Conservation (phyloP, 1,140 invertebrate species). For the Cepaea nemoralis region DNA sequence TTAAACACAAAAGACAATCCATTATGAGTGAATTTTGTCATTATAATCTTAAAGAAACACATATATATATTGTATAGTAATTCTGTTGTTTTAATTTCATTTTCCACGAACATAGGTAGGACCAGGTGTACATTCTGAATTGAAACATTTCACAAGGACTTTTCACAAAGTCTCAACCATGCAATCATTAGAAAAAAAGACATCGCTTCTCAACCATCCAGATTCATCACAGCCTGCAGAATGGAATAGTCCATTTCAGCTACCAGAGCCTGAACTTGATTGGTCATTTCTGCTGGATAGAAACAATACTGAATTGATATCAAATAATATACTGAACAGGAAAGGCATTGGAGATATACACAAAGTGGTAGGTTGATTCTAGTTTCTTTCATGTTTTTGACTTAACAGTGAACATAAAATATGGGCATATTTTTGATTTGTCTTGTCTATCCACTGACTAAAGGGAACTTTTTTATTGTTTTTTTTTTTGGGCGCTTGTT, state of each 20-base stretch:
- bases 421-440: too few relatives aligned
- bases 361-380: conserved; percentile 29
- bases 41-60: too few relatives aligned
- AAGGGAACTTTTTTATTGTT: too few relatives aligned
- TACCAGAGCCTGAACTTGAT: conserved; percentile 35
- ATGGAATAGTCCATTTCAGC: conserved; percentile 12
- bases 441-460: too few relatives aligned
- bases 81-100: too few relatives aligned
- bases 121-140: not conserved
- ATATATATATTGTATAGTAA: too few relatives aligned
- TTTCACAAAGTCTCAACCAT: not conserved
- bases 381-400: too few relatives aligned
- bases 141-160: too few relatives aligned
- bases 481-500: too few relatives aligned
- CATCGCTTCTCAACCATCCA: not conserved
- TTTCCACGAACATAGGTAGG: not conserved
- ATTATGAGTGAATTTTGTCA: too few relatives aligned
- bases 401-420: too few relatives aligned
- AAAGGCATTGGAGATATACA: conserved; percentile 39
- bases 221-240: conserved; percentile 3
- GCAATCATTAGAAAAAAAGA: not conserved
- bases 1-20: too few relatives aligned
- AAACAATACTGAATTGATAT: conserved; percentile 30
- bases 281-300: conserved; percentile 22
- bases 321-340: conserved; percentile 28